Base-by-base conservation (phyloP, 1,140 invertebrate species). In the Drosophila lini region DNA sequence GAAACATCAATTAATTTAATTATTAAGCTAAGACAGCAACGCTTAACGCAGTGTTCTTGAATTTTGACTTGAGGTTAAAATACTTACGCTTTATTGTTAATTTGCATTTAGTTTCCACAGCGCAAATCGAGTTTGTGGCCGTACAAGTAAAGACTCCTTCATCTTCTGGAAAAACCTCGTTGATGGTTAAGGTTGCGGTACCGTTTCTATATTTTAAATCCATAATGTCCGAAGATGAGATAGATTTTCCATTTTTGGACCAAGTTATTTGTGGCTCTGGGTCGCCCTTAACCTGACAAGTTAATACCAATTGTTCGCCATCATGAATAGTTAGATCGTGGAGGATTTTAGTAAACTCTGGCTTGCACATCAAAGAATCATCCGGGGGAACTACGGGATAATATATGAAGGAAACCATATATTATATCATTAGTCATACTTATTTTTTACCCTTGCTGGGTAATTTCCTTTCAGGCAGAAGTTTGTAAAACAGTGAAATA, bases 81-180 rank as follows among this genome's bases (percentile, higher is more conserved):
- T 59, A 95, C 95, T 95, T 94, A 98, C 97, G 94, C 94, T 96
- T 96, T 42, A 98, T 95, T 55, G 94, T 95, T 52, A 98, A 94
- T 86, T 95, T 96, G 93, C 96, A 97, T 77, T 95, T 95, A 36
- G 97, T 98, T 84, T 97, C 96, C 1, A 95, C 94, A 22, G 95
- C 94, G 67, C 97, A 97, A 65, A 98, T 94, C 58, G 97, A 97
- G 93, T 99, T 99, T 52, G 95, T 97, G 34, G 98, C 98, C 89
- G 96, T 96, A 90, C 98, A 98, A 7, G 95, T 94, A 90, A 98
- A 98, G 61, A 95, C 94, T 32, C 97, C 98, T 91, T 97, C 97
- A 93, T 99, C 98, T 93, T 98, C 97, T 2, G 97, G 97, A 94
- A 97, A 98, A 58, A 98, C 95, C 94, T 98, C 97, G 71, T 96